A percentile compares a stretch with the other conserved stretches of the same genome.
Conservation (phyloP, 2,113 vertebrate genomes). For the Shinisaurus crocodilurus region DNA sequence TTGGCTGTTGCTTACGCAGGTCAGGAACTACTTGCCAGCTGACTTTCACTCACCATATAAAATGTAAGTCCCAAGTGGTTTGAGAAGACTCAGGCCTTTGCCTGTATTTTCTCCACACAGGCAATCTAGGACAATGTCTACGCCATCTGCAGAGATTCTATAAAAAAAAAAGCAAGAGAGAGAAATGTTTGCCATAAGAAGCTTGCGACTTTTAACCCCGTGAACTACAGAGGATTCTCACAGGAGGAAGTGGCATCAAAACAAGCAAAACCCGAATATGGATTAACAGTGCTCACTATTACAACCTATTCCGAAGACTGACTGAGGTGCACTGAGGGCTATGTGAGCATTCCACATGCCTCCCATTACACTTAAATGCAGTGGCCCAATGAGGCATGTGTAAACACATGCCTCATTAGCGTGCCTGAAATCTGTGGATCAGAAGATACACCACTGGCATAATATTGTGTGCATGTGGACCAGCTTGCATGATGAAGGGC, state of each 20-base stretch:
- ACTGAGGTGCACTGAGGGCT: background rate
- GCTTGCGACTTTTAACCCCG: too few species aligned
- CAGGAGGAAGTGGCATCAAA: background rate
- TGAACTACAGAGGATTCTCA: background rate
- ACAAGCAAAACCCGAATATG: background rate
- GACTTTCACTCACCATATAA: slow-evolving; percentile 88
- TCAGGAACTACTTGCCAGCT: background rate
- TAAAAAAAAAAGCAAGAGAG: slow-evolving; percentile 41
- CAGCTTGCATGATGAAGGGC: background rate
- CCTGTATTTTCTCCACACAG: slow-evolving; percentile 97
- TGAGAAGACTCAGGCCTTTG: slow-evolving; percentile 94
- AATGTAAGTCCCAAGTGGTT: slow-evolving; percentile 96
- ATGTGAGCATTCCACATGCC: background rate
- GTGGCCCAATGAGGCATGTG: background rate
- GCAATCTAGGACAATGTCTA: slow-evolving; percentile 96
- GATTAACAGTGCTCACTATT: background rate
- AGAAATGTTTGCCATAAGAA: background rate
- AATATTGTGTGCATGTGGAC: background rate
- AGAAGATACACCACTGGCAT: background rate
- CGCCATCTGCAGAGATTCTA: slow-evolving; percentile 94
- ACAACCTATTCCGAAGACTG: background rate
- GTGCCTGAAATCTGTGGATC: background rate
- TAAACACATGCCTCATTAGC: background rate
- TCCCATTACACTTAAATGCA: background rate
- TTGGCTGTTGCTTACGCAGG: background rate